Evolutionary conservation across 2,888 invertebrate genomes (phyloP).

Genomic region (Phortica magna): DNA sequence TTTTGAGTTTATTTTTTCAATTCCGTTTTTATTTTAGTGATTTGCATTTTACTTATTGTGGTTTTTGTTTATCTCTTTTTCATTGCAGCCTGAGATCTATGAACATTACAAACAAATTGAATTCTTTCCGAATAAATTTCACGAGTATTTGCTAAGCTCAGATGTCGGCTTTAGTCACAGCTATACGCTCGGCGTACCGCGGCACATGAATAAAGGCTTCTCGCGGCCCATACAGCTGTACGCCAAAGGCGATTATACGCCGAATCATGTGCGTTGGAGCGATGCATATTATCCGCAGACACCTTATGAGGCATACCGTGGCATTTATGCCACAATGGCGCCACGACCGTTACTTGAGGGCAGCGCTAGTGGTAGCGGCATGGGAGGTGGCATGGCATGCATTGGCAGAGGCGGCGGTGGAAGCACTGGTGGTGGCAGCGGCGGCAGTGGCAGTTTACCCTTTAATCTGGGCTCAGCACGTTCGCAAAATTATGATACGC

Average conservation of each 20-base stretch:
- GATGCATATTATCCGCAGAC: conserved; percentile 83
- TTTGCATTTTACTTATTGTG: conserved; percentile 6
- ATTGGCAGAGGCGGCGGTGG: conserved; percentile 55
- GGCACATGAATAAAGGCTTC: conserved; percentile 92
- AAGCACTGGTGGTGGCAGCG: conserved; percentile 47
- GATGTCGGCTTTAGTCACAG: conserved; percentile 96
- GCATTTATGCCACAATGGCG: conserved; percentile 80
- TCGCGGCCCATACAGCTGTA: conserved; percentile 87
- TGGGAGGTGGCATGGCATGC: conserved; percentile 46
- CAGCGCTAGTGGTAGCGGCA: conserved; percentile 55
- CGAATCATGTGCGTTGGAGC: conserved; percentile 82
- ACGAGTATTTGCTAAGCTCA: conserved; percentile 91
- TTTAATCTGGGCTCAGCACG: conserved; percentile 70
- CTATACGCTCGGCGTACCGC: conserved; percentile 89
- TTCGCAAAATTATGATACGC: conserved; percentile 75
- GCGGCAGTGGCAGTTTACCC: conserved; percentile 28
- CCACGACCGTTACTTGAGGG: conserved; percentile 69
- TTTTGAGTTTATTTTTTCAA: not conserved
- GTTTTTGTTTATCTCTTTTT: conserved; percentile 47
- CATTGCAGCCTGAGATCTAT: conserved; percentile 88
- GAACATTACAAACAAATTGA: conserved; percentile 91
- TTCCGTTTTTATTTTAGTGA: not conserved
- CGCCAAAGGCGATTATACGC: conserved; percentile 83
- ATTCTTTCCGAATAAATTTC: conserved; percentile 94
- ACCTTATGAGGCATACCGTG: conserved; percentile 81